Conservation (phyloP, 2,888 invertebrate species). For the Sussaba pulchella region DNA sequence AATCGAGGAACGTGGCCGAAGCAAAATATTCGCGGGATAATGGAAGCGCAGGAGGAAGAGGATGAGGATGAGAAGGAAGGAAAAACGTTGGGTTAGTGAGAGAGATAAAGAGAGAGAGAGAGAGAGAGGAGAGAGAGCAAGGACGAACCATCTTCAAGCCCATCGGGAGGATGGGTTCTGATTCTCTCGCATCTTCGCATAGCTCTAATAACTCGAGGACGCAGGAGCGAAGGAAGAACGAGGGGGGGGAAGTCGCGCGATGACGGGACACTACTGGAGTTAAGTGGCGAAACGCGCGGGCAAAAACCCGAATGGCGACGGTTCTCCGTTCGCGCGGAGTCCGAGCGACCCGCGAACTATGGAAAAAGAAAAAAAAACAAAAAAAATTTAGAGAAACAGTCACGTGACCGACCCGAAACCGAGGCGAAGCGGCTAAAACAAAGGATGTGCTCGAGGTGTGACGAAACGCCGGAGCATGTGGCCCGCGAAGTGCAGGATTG, state of each 20-base stretch:
- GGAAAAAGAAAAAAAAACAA: slow-evolving; percentile 33
- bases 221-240: slow-evolving; percentile 21
- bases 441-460: slow-evolving; percentile 81
- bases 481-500: slow-evolving; percentile 43
- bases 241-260: slow-evolving; percentile 70
- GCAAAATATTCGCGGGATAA: background rate
- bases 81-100: background rate
- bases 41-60: no score
- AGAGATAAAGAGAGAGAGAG: background rate
- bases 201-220: slow-evolving; percentile 76
- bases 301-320: slow-evolving; percentile 78
- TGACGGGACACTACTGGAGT: slow-evolving; percentile 83
- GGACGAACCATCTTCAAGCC: no score
- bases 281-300: slow-evolving; percentile 83
- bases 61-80: background rate
- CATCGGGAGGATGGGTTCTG: background rate
- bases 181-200: slow-evolving; percentile 71
- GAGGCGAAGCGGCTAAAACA: slow-evolving; percentile 81
- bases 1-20: background rate
- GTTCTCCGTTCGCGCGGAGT: slow-evolving; percentile 62
- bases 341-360: slow-evolving; percentile 27
- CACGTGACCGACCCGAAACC: slow-evolving; percentile 52
- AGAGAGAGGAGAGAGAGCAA: background rate
- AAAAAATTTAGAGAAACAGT: slow-evolving; percentile 27
- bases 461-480: slow-evolving; percentile 77